Percentiles rank a stretch among this genome's conserved stretches.
These are phyloP conservation scores for Pelosia muscerda DNA, from an alignment of 2,888 invertebrate genomes.

Conservation along the genomic window DNA sequence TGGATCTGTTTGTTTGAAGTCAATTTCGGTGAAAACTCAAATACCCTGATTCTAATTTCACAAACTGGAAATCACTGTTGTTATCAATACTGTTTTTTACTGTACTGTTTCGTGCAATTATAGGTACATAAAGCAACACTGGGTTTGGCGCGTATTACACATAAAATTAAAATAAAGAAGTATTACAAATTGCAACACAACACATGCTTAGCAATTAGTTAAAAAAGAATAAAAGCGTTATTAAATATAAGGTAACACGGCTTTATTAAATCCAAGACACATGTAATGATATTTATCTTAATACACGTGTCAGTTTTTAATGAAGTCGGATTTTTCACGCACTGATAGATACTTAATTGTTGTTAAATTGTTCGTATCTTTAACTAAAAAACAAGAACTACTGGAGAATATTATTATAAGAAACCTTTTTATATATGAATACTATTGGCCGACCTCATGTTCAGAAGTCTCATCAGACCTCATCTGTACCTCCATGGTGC, in stretches of 20 bases:
- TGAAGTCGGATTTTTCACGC: not conserved
- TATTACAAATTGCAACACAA: not conserved
- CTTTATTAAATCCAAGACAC: not conserved
- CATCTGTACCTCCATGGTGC: too few relatives aligned
- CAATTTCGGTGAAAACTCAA: not conserved
- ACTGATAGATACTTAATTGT: not conserved
- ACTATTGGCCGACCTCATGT: not conserved
- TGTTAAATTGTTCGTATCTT: conserved; percentile 2
- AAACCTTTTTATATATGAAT: not conserved
- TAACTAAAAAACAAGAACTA: not conserved
- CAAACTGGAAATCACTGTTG: too few relatives aligned
- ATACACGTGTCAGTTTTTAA: not conserved
- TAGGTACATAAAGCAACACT: too few relatives aligned
- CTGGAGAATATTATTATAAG: not conserved
- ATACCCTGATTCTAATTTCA: not conserved
- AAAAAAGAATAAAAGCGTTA: not conserved
- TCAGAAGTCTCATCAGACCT: too few relatives aligned
- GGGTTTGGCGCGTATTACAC: too few relatives aligned
- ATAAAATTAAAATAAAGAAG: too few relatives aligned
- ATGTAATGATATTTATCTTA: conserved; percentile 4
- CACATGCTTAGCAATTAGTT: not conserved
- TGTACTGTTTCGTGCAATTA: too few relatives aligned
- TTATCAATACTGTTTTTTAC: too few relatives aligned
- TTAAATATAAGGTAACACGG: not conserved
- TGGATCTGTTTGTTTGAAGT: not conserved